Conservation (phyloP, 2,888 invertebrate genomes). For the Microplitis deprimator region DNA sequence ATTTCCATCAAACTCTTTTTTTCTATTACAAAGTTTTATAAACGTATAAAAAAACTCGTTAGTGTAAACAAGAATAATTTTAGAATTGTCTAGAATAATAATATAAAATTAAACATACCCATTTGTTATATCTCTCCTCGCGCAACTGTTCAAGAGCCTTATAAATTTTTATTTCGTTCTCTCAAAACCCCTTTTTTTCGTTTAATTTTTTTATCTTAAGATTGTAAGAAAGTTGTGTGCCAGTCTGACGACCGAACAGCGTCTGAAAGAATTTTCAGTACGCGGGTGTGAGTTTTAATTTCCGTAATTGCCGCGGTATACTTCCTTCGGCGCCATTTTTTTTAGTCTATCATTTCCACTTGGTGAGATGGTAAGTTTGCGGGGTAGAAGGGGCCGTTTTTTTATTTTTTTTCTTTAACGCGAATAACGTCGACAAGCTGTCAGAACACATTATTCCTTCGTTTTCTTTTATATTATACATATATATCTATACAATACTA, state of each 20-base stretch:
- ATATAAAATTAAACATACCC: neutral
- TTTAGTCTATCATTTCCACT: constrained; percentile 47
- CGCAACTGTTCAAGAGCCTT: neutral
- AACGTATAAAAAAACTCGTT: too few relatives aligned
- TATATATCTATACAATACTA: neutral
- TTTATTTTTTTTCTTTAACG: neutral
- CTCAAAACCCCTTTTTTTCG: neutral
- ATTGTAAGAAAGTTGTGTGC: constrained; percentile 7
- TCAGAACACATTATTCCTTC: constrained; percentile 31
- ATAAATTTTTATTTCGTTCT: neutral
- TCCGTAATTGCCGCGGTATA: constrained; percentile 53
- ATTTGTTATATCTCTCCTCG: neutral
- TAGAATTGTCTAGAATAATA: neutral
- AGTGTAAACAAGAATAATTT: too few relatives aligned
- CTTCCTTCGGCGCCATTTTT: constrained; percentile 47
- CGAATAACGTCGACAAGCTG: constrained; percentile 11
- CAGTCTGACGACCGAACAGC: constrained; percentile 15
- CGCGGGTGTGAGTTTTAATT: constrained; percentile 49
- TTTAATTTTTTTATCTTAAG: neutral
- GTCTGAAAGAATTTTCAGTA: constrained; percentile 12
- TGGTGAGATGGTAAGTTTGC: constrained; percentile 33
- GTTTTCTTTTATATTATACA: constrained; percentile 20
- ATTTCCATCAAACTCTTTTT: neutral
- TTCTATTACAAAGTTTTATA: neutral
- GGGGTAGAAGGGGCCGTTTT: neutral